phyloP scores from a whole-genome alignment of 2,797 vertebrate genomes.

The Lepidocolaptes lacrymiger region DNA sequence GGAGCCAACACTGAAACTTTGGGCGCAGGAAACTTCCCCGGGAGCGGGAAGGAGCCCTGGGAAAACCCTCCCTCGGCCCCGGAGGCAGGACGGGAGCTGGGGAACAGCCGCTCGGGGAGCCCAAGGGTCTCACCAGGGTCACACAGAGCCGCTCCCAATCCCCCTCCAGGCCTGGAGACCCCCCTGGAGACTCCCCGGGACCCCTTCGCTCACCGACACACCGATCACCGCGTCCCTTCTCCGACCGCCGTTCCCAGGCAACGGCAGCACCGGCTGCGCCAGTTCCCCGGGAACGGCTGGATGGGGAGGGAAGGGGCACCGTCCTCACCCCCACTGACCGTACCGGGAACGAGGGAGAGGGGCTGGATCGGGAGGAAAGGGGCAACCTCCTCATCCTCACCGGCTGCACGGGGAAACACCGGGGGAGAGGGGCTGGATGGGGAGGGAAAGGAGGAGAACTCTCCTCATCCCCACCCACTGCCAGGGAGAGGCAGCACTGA shows the following conservation, averaged over 20 bases:
- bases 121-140: neutral
- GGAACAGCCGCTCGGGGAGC: neutral
- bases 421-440: neutral
- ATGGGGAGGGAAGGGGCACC: too few species aligned
- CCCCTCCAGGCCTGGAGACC: neutral
- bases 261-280: conserved; percentile 1
- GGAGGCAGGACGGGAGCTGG: neutral
- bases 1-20: neutral
- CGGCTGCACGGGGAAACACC: too few species aligned
- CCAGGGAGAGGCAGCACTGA: neutral
- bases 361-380: too few species aligned
- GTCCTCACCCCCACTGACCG: too few species aligned
- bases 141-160: neutral
- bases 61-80: neutral
- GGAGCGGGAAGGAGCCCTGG: neutral
- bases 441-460: too few species aligned
- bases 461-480: neutral
- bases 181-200: neutral
- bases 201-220: neutral
- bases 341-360: too few species aligned
- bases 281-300: neutral
- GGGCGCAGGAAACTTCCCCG: rapidly evolving
- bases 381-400: too few species aligned
- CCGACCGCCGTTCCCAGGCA: conserved; percentile 52
- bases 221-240: conserved; percentile 10